Base-by-base conservation (phyloP, 2,888 invertebrate species). In the Pollenia angustigena region DNA sequence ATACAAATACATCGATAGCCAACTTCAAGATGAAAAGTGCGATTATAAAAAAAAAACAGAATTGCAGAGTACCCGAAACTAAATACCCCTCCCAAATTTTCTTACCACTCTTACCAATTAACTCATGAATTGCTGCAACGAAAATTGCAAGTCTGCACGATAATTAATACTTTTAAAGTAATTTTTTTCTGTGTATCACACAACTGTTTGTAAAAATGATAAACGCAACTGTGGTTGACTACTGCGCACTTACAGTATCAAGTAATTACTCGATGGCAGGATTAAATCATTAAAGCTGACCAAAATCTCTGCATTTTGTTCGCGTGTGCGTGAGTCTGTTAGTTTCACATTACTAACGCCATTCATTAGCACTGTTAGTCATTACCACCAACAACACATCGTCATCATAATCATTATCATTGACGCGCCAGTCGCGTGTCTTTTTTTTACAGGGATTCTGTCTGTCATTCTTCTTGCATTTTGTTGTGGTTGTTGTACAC, bases 401-500 rank as follows among this genome's bases (percentile, higher is more conserved):
- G 42, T 54, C 44, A 23, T 32, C 64, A 50, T 82, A 40, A 72
- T 85, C 54, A 82, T 82, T 66, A 75, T 69, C 48, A 82, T 52
- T 76, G 86, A 44, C 75, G 80, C 86, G 82, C 75, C 86, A 83
- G 86, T 80, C 86, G 66, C 86, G 86, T 86, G 86, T 71, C 83
- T 64, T 58, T 40, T 60, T 60, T 50, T 64, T 64, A 6, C 32
- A 32, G 44, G 48, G 18, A 69, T 64, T 69, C 82, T 79, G 74
- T 69, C 72, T 75, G 54, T 32, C 16, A 23, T 62, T 64, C 4
- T 64, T 76, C 40, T 32, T 75, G 40, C 64, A 18, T 54, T 72
- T 64, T 40, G 14, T 56, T 72, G 62, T 40, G 48, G 44, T 44
- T 71, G 48, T 75, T 75, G 46, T 64, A 58, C n/a, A 44, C 62